Evolutionary conservation across 2,113 vertebrate genomes (phyloP), one percentile per base, ranked within the genome.

Genomic region (Sardina pilchardus): DNA sequence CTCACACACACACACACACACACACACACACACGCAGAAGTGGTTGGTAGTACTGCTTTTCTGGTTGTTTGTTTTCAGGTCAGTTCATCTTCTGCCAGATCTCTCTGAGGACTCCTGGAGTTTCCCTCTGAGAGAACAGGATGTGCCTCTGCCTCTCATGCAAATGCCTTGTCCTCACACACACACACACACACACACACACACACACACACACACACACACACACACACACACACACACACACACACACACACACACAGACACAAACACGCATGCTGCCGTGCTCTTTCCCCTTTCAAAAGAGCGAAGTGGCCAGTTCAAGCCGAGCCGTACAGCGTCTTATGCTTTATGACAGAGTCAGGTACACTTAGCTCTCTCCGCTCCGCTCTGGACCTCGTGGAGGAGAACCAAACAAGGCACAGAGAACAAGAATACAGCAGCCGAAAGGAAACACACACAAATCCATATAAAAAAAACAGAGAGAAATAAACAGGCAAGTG

Each of bases 281-380:
- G 81, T 85, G 48, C 45, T 82, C 82, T 47, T 87, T 88, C 88
- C 85, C 87, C 71, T 87, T 86, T 88, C 85, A 63, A 89, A 91
- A 78, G 86, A 85, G 78, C 87, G 86, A 34, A 50, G 84, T 10
- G 47, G 45, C 24, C 48, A 83, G 78, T 88, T 82, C 48, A 85
- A 84, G 21, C 34, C 43, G 87, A 84, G 30, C 36, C n/a, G 14
- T 82, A 16, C 17, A 86, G 81, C 71, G 67, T 85, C 26, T 86
- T 78, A 90, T 81, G 83, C 82, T 85, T 88, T 82, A 88, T 81
- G 82, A 36, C 84, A 89, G 7, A 83, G 67, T 89, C 80, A 87
- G 75, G 59, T 78, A 14, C 14, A 36, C 30, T 78, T 67, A 67
- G 63, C n/a, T n/a, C 63, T 67, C 30, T 36, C 2, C 71, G 36